Percentiles rank a stretch among this genome's conserved stretches.
Evolutionary conservation across 2,113 vertebrate genomes (phyloP).

Genomic region (Percina caprodes): DNA sequence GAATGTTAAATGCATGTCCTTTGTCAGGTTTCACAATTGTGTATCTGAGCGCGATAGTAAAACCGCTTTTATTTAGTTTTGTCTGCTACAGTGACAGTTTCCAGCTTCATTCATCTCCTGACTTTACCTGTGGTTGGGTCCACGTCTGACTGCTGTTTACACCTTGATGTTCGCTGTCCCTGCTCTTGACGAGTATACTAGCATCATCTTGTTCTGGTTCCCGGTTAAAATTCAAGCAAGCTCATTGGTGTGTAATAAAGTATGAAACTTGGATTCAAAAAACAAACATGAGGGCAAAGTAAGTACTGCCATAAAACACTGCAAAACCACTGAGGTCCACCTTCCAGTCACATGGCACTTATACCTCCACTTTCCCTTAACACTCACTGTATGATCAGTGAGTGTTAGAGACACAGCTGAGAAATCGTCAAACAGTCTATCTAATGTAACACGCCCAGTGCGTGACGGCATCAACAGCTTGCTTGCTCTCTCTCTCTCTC

Average conservation of each 20-base stretch:
- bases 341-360: not conserved
- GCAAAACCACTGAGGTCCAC: not conserved
- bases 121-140: not conserved
- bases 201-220: not conserved
- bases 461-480: not conserved
- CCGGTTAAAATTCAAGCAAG: not conserved
- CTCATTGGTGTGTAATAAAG: too few species aligned
- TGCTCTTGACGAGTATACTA: not conserved
- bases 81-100: not conserved
- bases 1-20: not conserved
- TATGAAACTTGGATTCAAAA: too few species aligned
- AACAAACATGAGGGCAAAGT: not conserved
- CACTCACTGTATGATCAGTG: too few species aligned
- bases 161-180: not conserved
- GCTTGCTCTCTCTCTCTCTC: not conserved
- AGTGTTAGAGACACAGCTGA: not conserved
- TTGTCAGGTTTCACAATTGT: not conserved
- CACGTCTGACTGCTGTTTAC: not conserved
- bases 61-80: not conserved
- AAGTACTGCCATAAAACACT: not conserved
- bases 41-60: not conserved
- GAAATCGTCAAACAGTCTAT: not conserved
- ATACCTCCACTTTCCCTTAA: not conserved
- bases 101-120: not conserved
- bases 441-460: constrained; percentile 7